Conservation (phyloP, 2,797 vertebrate species). For the Meriones psammophilus region DNA sequence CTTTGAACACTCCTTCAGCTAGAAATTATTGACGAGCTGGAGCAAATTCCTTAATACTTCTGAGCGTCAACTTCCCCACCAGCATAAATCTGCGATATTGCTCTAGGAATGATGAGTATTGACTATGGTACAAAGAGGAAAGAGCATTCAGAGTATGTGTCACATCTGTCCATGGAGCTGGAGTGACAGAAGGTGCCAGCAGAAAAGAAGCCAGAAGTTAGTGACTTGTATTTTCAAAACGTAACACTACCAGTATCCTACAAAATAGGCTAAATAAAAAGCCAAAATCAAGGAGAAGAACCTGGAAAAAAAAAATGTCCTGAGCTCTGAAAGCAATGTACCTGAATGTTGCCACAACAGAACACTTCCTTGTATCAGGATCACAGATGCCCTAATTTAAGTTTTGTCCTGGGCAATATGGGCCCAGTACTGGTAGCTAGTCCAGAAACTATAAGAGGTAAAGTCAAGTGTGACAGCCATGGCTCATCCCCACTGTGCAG, state of each 20-base stretch:
- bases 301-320: not conserved
- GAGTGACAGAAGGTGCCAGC: not conserved
- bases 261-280: not conserved
- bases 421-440: not conserved
- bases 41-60: not conserved
- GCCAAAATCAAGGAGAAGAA: not conserved
- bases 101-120: not conserved
- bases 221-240: not conserved
- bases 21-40: not conserved
- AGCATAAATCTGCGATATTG: not conserved
- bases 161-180: not conserved
- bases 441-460: not conserved
- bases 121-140: not conserved
- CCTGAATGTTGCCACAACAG: not conserved
- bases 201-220: not conserved
- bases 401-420: not conserved
- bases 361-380: not conserved
- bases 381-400: not conserved
- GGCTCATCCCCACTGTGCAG: not conserved
- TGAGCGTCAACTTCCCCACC: not conserved
- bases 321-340: not conserved
- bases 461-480: not conserved
- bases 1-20: not conserved
- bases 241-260: not conserved
- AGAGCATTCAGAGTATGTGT: not conserved